phyloP scores from a whole-genome alignment of 1,140 invertebrate genomes.

The Diachasmimorpha longicaudata region DNA sequence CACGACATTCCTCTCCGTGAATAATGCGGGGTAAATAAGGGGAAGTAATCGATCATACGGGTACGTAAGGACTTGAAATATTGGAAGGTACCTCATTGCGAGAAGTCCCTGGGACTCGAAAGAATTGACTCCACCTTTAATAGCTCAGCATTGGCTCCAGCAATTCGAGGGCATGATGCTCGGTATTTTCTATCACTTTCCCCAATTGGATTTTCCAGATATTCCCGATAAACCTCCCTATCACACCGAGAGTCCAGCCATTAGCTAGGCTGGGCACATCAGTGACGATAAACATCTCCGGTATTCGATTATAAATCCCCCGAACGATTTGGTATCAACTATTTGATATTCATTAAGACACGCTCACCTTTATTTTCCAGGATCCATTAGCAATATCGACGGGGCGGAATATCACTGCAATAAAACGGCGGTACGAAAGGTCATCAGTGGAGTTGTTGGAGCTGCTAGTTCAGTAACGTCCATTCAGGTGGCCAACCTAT shows the following conservation, averaged over 20 bases:
- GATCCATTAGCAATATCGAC: slow-evolving; percentile 94
- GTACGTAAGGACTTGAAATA: not conserved
- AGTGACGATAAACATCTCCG: not conserved
- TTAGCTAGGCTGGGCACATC: not conserved
- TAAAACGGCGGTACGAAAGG: slow-evolving; percentile 81
- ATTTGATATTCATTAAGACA: not conserved
- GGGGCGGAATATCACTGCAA: slow-evolving; percentile 89
- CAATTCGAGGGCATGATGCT: not conserved
- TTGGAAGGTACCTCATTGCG: not conserved
- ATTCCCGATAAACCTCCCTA: not conserved
- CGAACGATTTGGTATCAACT: not conserved
- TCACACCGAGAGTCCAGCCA: not conserved
- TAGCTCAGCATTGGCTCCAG: not conserved
- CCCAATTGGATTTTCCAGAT: not conserved
- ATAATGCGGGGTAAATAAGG: too few species aligned
- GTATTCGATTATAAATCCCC: not conserved
- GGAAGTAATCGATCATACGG: too few species aligned
- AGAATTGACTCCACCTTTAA: not conserved
- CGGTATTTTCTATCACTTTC: not conserved
- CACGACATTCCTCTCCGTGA: too few species aligned
- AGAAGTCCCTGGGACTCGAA: not conserved
- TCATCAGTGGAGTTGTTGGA: slow-evolving; percentile 95
- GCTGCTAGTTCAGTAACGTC: slow-evolving; percentile 94
- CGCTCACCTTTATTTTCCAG: slow-evolving; percentile 62
- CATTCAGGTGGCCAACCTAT: slow-evolving; percentile 93